phyloP scores from a whole-genome alignment of 2,888 invertebrate species.

The Masnerella sp. region DNA sequence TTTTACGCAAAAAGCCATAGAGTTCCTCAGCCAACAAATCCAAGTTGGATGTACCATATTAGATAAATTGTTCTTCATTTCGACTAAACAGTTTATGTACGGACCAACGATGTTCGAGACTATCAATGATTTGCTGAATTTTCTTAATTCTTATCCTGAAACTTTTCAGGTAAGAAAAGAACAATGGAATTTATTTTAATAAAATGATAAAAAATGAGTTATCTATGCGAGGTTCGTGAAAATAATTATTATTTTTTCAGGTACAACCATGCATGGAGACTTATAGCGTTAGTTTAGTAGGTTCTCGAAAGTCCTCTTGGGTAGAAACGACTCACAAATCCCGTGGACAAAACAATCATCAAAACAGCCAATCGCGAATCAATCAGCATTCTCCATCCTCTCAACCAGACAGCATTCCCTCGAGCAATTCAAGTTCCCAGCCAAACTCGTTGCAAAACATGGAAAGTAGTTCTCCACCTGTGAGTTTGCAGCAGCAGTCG shows the following conservation, averaged over 20 bases:
- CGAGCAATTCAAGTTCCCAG: conserved; percentile 62
- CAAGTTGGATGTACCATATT: conserved; percentile 8
- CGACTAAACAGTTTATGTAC: conserved; percentile 7
- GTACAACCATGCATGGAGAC: too few relatives aligned
- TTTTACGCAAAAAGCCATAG: conserved; percentile 2
- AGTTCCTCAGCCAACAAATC: conserved; percentile 19
- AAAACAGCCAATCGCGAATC: too few relatives aligned
- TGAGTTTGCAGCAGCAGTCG: conserved; percentile 80
- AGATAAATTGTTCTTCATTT: conserved; percentile 21
- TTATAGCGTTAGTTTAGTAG: too few relatives aligned
- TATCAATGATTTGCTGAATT: conserved; percentile 3
- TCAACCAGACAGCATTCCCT: conserved; percentile 62
- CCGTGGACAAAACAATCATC: too few relatives aligned
- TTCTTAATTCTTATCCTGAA: conserved; percentile 1
- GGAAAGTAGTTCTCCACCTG: conserved; percentile 69
- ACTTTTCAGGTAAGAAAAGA: conserved; percentile 13
- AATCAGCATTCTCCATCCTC: too few relatives aligned
- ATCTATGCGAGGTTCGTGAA: too few relatives aligned
- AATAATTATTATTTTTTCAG: too few relatives aligned
- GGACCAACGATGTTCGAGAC: conserved; percentile 12
- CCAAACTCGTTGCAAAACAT: conserved; percentile 67
- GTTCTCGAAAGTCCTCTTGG: too few relatives aligned
- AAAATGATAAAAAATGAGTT: too few relatives aligned
- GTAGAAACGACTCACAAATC: too few relatives aligned
- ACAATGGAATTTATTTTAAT: too few relatives aligned